Evolutionary conservation across 2,797 vertebrate species (phyloP), one percentile per base, ranked within the genome.

Genomic region (Cygnus olor): DNA sequence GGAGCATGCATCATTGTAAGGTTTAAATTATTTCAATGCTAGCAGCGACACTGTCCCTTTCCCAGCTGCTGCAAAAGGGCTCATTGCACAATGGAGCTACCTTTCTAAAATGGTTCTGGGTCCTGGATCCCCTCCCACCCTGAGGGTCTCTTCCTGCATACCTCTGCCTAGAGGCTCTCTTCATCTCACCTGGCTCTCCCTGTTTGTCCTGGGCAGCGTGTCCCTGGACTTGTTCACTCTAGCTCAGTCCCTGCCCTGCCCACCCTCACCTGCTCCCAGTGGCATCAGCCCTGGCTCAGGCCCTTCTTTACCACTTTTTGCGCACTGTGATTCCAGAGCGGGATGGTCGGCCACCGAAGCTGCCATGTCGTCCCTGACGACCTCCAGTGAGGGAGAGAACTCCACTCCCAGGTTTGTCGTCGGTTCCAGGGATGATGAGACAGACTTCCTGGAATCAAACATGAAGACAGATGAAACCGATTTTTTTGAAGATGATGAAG

Each of bases 351-450:
- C 93, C 98, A 89, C 97, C 97, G 71, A 95, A 97, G 98, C 98
- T 99, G 99, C 99, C 98, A 99, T 99, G 99, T 99, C 99, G 99
- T 98, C 98, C 97, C 97, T 98, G 98, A 98, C 98, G 98, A 98
- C 98, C 98, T 98, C 98, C 98, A 98, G 96, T 97, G 99, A 99
- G 98, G 99, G 98, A 97, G 98, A 98, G 96, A 98, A 95, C 97
- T 98, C 98, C 96, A 97, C 98, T 97, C 99, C 99, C 98, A 99
- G 98, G 98, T 99, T 99, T 98, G 99, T 99, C 97, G 98, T 99
- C 45, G 99, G 99, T 98, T 99, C 98, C 98, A 99, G 99, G 98
- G 99, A 99, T 96, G 98, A 98, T 97, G 99, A 99, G 97, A 98
- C 98, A 98, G 99, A 99, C 95, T 98, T 98, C 96, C 97, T 97